Base-by-base conservation (phyloP, 2,113 vertebrate genomes). In the Tragelaphus scriptus region DNA sequence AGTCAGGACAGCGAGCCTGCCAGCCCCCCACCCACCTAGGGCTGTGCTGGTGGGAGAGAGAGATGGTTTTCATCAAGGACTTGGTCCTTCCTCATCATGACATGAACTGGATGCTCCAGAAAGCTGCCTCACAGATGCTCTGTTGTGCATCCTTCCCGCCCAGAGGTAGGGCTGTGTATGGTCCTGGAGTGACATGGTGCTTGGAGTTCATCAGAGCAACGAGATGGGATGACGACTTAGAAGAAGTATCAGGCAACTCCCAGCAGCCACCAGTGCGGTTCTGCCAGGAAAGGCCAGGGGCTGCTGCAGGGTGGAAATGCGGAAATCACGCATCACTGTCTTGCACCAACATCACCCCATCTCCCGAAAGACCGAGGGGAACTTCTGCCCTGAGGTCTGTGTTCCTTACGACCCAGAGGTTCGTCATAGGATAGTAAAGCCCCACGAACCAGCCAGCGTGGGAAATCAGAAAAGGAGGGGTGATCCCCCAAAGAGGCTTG, bases 1-100 rank as follows among this genome's bases (percentile, higher is more conserved):
- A 99, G 81, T 98, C 98, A 51, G 99, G 99, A 85, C 61, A 95
- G 25, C 93, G 92, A 32, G 99, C 98, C 99, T 3, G 98, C 99
- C 94, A 99, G 95, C 99, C 99, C 0, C 96, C 98, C 15, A 61
- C 97, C 97, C 4, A 79, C 63, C 63, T 9, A 9, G 30, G 30
- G 6, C 47, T 7, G 0, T 40, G 32, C 40, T 51, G 58, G 28
- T 65, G 6, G 36, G 36, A 6, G 4, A 40, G 8, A 5, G 25
- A 3, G 53, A 19, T 0, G 30, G 21, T 68, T 55, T 81, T 47
- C n/a, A 23, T 23, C 30, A 81, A 13, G 15, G 4, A 16, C 5
- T 47, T n/a, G 28, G 32, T 36, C 63, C 82, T 84, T 91, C 55
- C 55, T 88, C 28, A 3, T 71, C 47, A 36, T 55, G 17, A 5